Percentiles rank a stretch among this genome's conserved stretches.
These are phyloP conservation scores for Gari tellinella DNA, from an alignment of 2,888 invertebrate species.

Conservation along the genomic window DNA sequence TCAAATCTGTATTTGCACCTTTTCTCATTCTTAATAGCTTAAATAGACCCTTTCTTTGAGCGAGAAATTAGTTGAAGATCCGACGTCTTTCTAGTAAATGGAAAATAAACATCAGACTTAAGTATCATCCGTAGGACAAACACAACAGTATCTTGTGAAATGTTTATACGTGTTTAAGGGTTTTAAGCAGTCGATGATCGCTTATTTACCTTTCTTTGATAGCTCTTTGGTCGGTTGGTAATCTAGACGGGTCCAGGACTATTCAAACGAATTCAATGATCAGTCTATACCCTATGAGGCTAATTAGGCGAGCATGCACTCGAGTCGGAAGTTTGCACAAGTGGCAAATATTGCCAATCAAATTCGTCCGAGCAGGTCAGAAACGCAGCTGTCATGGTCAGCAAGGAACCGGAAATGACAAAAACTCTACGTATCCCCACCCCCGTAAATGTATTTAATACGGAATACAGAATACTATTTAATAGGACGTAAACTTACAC, in stretches of 20 bases:
- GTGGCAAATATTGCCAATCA: slow-evolving; percentile 39
- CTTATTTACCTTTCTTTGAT: slow-evolving; percentile 60
- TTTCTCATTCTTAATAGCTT: slow-evolving; percentile 31
- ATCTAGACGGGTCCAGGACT: slow-evolving; percentile 16
- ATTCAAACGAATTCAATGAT: slow-evolving; percentile 37
- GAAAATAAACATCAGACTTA: slow-evolving; percentile 59
- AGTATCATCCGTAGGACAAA: slow-evolving; percentile 45
- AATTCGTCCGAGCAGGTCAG: slow-evolving; percentile 20
- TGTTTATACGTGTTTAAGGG: slow-evolving; percentile 60
- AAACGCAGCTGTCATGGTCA: slow-evolving; percentile 30
- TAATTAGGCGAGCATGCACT: slow-evolving; percentile 44
- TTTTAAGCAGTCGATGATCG: slow-evolving; percentile 35
- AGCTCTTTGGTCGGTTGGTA: slow-evolving; percentile 2
- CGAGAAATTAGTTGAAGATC: slow-evolving; percentile 35
- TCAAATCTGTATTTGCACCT: no score
- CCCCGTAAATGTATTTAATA: no score
- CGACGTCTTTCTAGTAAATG: slow-evolving; percentile 49
- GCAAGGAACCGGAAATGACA: not conserved
- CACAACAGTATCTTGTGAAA: slow-evolving; percentile 36
- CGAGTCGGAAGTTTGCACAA: slow-evolving; percentile 45
- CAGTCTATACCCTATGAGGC: slow-evolving; percentile 39
- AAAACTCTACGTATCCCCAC: no score
- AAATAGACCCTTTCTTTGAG: slow-evolving; percentile 29
- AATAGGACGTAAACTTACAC: no score
- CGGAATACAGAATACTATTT: no score